Evolutionary conservation across 2,797 vertebrate species (phyloP).

Genomic region (Channallabes apus): DNA sequence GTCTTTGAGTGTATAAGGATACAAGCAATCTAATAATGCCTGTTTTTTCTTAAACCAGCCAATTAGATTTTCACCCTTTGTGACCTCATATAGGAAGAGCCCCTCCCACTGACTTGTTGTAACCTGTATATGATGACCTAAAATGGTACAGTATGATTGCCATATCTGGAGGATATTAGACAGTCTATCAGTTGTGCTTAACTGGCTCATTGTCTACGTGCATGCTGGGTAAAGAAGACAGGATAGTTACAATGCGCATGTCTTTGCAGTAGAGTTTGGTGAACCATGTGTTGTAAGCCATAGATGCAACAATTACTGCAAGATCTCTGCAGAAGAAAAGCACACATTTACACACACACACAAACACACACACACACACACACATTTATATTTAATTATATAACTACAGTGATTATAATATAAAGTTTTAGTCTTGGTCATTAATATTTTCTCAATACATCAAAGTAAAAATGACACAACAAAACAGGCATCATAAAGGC

Average conservation of each 20-base stretch:
- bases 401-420: too few species aligned
- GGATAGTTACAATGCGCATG: constrained; percentile 81
- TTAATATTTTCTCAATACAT: too few species aligned
- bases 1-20: too few species aligned
- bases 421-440: too few species aligned
- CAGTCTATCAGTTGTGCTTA: neutral
- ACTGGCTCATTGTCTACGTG: neutral
- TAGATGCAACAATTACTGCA: constrained; percentile 87
- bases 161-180: neutral
- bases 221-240: constrained; percentile 6
- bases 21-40: too few species aligned
- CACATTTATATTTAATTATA: neutral
- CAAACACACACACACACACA: constrained; percentile 9
- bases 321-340: constrained; percentile 78
- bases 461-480: too few species aligned
- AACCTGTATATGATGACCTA: neutral
- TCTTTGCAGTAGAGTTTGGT: constrained; percentile 90
- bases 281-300: constrained; percentile 93
- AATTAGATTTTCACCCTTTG: too few species aligned
- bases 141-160: neutral
- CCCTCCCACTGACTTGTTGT: too few species aligned
- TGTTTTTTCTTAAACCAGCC: neutral
- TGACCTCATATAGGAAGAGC: too few species aligned
- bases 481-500: too few species aligned
- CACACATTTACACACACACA: neutral